These are phyloP conservation scores for Colius striatus DNA, from an alignment of 2,113 vertebrate species.

Conservation along the genomic window DNA sequence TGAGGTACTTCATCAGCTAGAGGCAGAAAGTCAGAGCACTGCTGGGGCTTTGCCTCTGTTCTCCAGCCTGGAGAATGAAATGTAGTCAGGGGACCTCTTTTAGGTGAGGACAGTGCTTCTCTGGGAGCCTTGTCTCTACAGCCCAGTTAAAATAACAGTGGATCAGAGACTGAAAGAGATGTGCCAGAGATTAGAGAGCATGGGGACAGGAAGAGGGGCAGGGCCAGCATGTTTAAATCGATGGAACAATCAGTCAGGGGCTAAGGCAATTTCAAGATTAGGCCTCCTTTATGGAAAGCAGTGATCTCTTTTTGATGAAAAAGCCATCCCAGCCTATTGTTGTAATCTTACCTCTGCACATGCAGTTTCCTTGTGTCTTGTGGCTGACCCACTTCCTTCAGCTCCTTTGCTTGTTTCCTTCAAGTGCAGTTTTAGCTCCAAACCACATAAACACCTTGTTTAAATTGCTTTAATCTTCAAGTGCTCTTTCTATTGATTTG, in stretches of 20 bases:
- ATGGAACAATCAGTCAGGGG: conserved; percentile 75
- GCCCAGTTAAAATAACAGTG: fast-evolving
- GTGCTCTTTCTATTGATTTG: conserved; percentile 73
- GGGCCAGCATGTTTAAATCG: conserved; percentile 56
- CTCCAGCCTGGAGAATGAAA: neutral
- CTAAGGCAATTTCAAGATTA: conserved; percentile 74
- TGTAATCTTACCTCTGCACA: conserved; percentile 62
- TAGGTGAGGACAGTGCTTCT: neutral
- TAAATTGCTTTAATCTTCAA: conserved; percentile 78
- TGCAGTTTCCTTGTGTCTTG: neutral
- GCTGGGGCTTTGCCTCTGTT: neutral
- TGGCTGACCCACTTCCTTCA: conserved; percentile 78
- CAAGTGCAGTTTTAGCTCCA: conserved; percentile 76
- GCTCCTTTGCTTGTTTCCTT: conserved; percentile 64
- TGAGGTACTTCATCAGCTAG: neutral
- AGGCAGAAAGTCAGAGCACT: neutral
- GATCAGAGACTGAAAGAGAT: neutral
- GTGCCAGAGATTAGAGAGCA: neutral
- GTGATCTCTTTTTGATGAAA: conserved; percentile 70
- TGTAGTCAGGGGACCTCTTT: neutral
- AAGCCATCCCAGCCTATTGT: conserved; percentile 57
- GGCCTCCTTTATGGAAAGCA: conserved; percentile 64
- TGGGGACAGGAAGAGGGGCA: neutral
- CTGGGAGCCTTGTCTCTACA: no score
- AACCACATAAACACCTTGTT: conserved; percentile 75